These are phyloP conservation scores for Steinernema carpocapsae DNA, from an alignment of 2,888 invertebrate species.

Conservation along the genomic window DNA sequence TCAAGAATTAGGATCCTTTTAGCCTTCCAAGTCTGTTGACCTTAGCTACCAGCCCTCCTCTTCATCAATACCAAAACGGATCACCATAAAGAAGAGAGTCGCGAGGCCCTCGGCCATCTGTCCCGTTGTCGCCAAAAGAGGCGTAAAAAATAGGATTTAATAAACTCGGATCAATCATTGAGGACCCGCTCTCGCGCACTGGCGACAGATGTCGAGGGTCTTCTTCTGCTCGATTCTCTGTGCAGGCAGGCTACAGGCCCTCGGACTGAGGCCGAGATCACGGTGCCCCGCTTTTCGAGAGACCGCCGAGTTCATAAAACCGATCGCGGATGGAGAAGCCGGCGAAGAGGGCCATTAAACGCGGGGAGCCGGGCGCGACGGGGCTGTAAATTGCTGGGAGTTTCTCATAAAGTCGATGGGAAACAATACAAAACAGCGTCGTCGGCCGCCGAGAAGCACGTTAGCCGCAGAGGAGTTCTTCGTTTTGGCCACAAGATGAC, in stretches of 20 bases:
- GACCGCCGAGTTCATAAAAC: conserved; percentile 25
- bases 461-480: too few species aligned
- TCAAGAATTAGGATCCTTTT: too few species aligned
- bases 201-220: conserved; percentile 10
- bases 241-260: neutral
- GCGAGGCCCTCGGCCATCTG: conserved; percentile 31
- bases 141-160: conserved; percentile 34
- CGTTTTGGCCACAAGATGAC: too few species aligned
- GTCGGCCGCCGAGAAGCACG: neutral
- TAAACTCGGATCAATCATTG: conserved; percentile 29
- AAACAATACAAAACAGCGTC: conserved; percentile 34
- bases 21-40: neutral
- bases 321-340: conserved; percentile 18
- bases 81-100: neutral
- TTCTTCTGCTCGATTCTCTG: too few species aligned
- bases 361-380: conserved; percentile 27
- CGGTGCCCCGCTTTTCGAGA: conserved; percentile 3
- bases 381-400: conserved; percentile 35
- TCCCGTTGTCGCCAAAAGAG: conserved; percentile 26
- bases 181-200: conserved; percentile 24
- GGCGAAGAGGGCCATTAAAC: conserved; percentile 31
- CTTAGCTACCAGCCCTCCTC: neutral
- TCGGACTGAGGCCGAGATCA: neutral
- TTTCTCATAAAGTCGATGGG: conserved; percentile 34
- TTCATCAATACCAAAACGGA: neutral